Base-by-base conservation (phyloP, 2,113 vertebrate genomes). In the Triplophysa tibetana region DNA sequence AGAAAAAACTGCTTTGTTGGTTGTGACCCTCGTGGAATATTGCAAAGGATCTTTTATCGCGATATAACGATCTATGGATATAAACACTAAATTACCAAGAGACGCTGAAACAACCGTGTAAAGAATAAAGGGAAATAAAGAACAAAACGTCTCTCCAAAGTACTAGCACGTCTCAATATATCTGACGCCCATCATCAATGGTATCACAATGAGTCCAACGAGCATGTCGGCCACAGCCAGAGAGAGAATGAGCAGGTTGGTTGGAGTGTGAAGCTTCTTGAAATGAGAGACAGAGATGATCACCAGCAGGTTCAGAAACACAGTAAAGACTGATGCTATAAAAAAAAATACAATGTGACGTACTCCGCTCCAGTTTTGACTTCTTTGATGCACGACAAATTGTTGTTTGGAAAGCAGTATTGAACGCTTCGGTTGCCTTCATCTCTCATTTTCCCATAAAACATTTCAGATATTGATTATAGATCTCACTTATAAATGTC, bases 21-120 rank as follows among this genome's bases (percentile, higher is more conserved):
- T 72, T 8, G 70, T 72, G 52, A 72, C 52, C 19, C 12, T 72
- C 14, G 29, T 72, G 33, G 70, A 58, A 58, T 72, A 72, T 72
- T 41, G 52, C 70, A 72, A 16, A 58, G 70, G 70, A 21, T 58
- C 19, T 72, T 58, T 72, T 21, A 72, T 33, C 58, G 70, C 70
- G 23, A 72, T 72, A 3, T 58, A 58, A 14, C 50, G 50, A 58
- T 72, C 52, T 41, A 72, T 41, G 38, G 52, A 58, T 58, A 72
- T 72, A 16, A 38, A 72, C 38, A 72, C 50, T 58, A 56, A 72
- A 56, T 72, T 58, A 56, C 69, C 52, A 72, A 72, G 26, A 52
- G 68, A 70, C 29, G 68, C 68, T 7, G 68, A 70, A 54, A 70
- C 68, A 70, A 70, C 48, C 9, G 68, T 70, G 50, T 70, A 70